Evolutionary conservation across 1,140 invertebrate species (phyloP), one percentile per base, ranked within the genome.

Genomic region (Luehdorfia chinensis): DNA sequence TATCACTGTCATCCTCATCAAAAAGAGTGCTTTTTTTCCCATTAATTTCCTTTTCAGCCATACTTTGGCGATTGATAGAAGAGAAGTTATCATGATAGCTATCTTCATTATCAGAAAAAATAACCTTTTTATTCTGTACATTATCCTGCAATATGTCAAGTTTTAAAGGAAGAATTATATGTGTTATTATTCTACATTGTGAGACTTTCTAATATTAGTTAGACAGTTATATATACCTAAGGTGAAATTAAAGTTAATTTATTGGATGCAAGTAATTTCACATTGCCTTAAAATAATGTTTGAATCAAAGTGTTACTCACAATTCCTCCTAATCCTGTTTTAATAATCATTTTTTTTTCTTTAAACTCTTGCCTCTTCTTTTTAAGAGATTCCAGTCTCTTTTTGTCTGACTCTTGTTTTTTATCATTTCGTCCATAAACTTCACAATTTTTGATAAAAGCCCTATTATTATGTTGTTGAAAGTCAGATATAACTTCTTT

Each of bases 341-440:
- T 86, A 15, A 92, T 89, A 2, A 88, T 58, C 52, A 84, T 74
- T 78, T 89, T 88, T 70, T 90, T 89, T 43, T 84, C 65, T 66
- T 85, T 88, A 49, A 91, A 91, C 12, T 78, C 68, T 57, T 87
- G 71, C 48, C 87, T 89, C 51, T 88, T 90, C 47, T 84, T 76
- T 51, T 85, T 87, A 44, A 92, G 75, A 8, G 90, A 90, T 47
- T 89, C 76, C 32, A 91, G 62, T 56, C 91, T 77, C 66, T 90
- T 91, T 28, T 87, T 76, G 50, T 91, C 90, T 4, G 90, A 69
- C 30, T 73, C 71, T 44, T 55, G 43, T 50, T 84, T 84, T 44
- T 75, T 85, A 25, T 69, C 60, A 50, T 84, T 63, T 6, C 36
- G 50, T 52, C 55, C 50, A 33, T 43, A 25, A 32, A 25, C 39